These are phyloP conservation scores for Drosophila nasuta DNA, from an alignment of 1,140 invertebrate species.

Conservation along the genomic window DNA sequence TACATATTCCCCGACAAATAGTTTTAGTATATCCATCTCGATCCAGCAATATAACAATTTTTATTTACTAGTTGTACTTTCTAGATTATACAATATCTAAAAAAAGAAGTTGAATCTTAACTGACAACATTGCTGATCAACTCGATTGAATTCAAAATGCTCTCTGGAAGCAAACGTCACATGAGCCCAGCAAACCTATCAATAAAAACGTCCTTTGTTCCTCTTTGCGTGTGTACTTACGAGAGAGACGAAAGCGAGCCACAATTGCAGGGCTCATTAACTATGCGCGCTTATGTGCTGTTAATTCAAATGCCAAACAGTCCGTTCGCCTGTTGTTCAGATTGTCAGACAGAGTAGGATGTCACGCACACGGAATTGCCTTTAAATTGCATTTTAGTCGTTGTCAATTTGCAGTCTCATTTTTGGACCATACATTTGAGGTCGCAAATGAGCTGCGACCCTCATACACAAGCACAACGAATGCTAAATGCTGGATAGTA, in stretches of 20 bases:
- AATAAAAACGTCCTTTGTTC: not conserved
- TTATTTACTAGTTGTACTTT: too few relatives aligned
- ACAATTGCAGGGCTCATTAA: constrained; percentile 45
- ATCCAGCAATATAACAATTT: too few relatives aligned
- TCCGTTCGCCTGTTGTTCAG: not conserved
- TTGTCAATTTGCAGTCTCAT: constrained; percentile 56
- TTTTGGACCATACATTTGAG: constrained; percentile 18
- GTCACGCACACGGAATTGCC: constrained; percentile 23
- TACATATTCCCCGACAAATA: too few relatives aligned
- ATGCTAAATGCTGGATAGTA: not conserved
- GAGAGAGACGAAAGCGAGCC: not conserved
- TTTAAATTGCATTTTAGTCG: constrained; percentile 63
- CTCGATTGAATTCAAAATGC: not conserved
- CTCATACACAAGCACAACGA: not conserved
- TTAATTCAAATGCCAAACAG: constrained; percentile 60
- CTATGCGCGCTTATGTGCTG: constrained; percentile 38
- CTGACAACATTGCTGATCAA: not conserved
- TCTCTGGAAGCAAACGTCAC: not conserved
- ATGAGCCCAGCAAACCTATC: not conserved
- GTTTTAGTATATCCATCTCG: too few relatives aligned
- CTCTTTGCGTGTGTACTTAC: too few relatives aligned
- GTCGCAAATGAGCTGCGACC: constrained; percentile 37
- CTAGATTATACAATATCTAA: too few relatives aligned
- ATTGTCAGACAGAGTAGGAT: not conserved
- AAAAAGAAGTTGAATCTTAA: too few relatives aligned